These are phyloP conservation scores for Leptinotarsa lineolata DNA, from an alignment of 1,140 invertebrate genomes.

Conservation along the genomic window DNA sequence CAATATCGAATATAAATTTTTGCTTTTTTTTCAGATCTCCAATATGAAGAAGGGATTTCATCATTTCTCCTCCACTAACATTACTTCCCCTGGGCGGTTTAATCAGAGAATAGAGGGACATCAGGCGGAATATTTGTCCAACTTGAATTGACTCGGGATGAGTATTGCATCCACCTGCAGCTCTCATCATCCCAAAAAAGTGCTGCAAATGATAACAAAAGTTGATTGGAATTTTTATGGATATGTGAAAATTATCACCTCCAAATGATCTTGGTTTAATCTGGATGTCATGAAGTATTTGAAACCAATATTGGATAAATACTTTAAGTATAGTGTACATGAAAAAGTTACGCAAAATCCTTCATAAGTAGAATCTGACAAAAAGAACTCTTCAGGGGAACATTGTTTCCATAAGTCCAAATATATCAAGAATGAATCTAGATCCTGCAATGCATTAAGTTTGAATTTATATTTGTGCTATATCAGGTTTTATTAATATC, in stretches of 20 bases:
- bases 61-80: constrained; percentile 14
- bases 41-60: neutral
- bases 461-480: neutral
- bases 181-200: constrained; percentile 27
- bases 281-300: constrained; percentile 32
- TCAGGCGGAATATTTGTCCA: constrained; percentile 22
- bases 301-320: constrained; percentile 26
- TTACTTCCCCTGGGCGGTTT: constrained; percentile 24
- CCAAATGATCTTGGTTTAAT: constrained; percentile 31
- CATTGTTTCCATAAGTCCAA: neutral
- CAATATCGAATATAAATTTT: constrained; percentile 14
- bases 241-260: constrained; percentile 9
- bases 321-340: constrained; percentile 24
- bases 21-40: constrained; percentile 16
- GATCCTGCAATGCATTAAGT: neutral
- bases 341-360: constrained; percentile 17
- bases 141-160: constrained; percentile 30
- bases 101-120: constrained; percentile 23
- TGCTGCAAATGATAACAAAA: constrained; percentile 16
- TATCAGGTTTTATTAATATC: neutral
- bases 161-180: constrained; percentile 23
- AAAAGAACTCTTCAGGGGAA: neutral
- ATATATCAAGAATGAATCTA: neutral
- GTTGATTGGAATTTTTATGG: neutral
- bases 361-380: constrained; percentile 23